Evolutionary conservation across 2,797 vertebrate species (phyloP).

Genomic region (Ispidina picta): DNA sequence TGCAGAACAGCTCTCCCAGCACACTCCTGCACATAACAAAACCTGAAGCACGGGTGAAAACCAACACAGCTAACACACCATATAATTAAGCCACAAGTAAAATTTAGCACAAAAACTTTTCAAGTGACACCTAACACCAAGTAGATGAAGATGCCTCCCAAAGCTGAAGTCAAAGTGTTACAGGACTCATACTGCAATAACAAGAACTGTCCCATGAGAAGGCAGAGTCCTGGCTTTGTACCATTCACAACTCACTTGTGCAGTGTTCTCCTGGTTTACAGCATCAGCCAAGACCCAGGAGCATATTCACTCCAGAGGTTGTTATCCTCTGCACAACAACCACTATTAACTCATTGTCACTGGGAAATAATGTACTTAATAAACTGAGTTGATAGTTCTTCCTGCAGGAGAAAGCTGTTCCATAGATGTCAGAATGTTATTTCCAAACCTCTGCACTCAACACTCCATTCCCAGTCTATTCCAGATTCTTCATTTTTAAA

Average conservation of each 20-base stretch:
- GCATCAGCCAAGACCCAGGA: neutral
- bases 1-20: neutral
- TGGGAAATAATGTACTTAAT: slow-evolving; percentile 9
- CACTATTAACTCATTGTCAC: slow-evolving; percentile 3
- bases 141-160: neutral
- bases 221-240: neutral
- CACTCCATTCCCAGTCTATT: neutral
- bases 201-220: slow-evolving; percentile 8
- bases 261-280: neutral
- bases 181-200: neutral
- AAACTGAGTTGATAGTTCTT: neutral
- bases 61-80: neutral
- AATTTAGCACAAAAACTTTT: neutral
- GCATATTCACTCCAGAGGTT: slow-evolving; percentile 10
- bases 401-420: neutral
- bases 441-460: neutral
- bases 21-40: neutral
- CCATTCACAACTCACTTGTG: neutral
- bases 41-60: neutral
- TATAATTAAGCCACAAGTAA: neutral
- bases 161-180: accelerated
- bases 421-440: neutral
- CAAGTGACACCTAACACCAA: neutral
- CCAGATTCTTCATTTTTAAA: neutral
- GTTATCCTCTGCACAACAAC: slow-evolving; percentile 16